Conservation (phyloP, 2,888 invertebrate species). For the Lasius platythorax region DNA sequence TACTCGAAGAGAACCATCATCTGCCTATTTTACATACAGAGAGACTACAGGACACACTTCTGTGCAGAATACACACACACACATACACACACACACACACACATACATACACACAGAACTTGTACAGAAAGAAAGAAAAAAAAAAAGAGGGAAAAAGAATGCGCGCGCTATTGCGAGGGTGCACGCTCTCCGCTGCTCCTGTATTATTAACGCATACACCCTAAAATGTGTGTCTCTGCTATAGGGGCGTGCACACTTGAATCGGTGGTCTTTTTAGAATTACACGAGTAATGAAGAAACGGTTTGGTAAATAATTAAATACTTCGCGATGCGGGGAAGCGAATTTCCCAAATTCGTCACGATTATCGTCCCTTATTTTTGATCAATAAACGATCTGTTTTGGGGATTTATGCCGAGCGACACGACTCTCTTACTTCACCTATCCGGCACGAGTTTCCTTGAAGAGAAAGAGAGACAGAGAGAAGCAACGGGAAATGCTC, state of each 20-base stretch:
- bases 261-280: conserved; percentile 79
- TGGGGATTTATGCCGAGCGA: conserved; percentile 77
- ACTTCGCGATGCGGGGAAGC: conserved; percentile 78
- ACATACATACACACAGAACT: conserved; percentile 16
- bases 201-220: conserved; percentile 69
- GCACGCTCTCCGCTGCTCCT: conserved; percentile 79
- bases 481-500: neutral
- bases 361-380: conserved; percentile 84
- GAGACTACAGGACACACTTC: conserved; percentile 76
- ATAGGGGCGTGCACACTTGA: conserved; percentile 78
- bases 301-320: conserved; percentile 81
- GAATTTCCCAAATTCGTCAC: conserved; percentile 78
- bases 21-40: conserved; percentile 79
- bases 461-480: neutral
- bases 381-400: conserved; percentile 84
- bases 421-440: conserved; percentile 39
- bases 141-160: conserved; percentile 75
- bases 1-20: conserved; percentile 71
- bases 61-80: conserved; percentile 40
- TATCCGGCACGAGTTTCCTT: conserved; percentile 3
- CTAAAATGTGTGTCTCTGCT: conserved; percentile 65
- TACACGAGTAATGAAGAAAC: conserved; percentile 77
- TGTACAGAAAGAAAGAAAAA: conserved; percentile 17
- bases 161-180: conserved; percentile 76
- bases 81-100: conserved; percentile 60